Evolutionary conservation across 2,113 vertebrate genomes (phyloP), one percentile per base, ranked within the genome.

Genomic region (Myocastor coypus): DNA sequence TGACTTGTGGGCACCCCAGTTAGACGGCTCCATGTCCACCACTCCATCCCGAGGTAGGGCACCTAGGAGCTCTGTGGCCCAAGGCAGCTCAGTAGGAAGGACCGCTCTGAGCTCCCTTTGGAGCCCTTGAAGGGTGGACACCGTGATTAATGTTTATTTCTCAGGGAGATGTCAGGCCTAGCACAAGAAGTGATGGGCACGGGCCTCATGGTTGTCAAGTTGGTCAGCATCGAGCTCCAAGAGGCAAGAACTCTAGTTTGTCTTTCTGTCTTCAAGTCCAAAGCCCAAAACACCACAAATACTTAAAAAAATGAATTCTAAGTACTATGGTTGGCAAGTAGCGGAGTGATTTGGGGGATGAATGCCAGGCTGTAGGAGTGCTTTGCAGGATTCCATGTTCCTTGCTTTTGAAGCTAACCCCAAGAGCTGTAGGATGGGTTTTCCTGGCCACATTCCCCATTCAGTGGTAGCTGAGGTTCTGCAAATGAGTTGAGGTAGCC

Each of bases 241-340:
- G 69, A 50, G 24, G 7, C 46, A 63, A 0, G 2, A 16, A 32
- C 26, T 12, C 55, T 1, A 22, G 0, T 3, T 4, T 3, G 14
- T 83, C 78, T 73, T 50, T 55, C 50, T 19, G 0, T 16, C 14
- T 20, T 7, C 46, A n/a, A 46, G 6, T 10, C 42, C 13, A 5
- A 3, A 8, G 32, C n/a, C 42, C 63, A 69, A 11, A 84, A n/a
- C 37, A 22, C 0, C 34, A n/a, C 12, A 5, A 28, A 8, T 82
- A 22, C 40, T 37, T 8, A 55, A 34, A 69, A 78, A 75, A 50
- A 28, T 20, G 55, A 42, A 71, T 69, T 81, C 84, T n/a, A 78
- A 64, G 19, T 32, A 46, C 71, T 17, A 40, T 22, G 71, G 11
- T 24, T 22, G 28, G 40, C 24, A 34, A 55, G 32, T 11, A 1